Conservation (phyloP, 2,888 invertebrate genomes). For the Hemithea aestivaria region DNA sequence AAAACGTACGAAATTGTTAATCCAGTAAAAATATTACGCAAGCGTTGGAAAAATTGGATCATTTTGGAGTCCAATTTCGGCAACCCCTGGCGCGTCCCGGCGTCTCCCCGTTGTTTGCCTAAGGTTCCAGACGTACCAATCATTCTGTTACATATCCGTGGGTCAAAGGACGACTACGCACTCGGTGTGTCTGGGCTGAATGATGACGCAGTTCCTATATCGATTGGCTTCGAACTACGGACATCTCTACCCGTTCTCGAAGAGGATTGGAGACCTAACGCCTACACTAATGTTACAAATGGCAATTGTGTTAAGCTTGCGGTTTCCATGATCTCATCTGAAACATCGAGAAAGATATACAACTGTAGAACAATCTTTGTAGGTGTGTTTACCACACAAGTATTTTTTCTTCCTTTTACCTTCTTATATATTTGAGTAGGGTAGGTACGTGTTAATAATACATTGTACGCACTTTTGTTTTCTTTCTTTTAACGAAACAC, state of each 20-base stretch:
- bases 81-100: not conserved
- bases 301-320: slow-evolving; percentile 1
- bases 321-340: no score
- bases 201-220: slow-evolving; percentile 60
- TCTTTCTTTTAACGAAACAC: slow-evolving; percentile 5
- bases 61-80: slow-evolving; percentile 12
- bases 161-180: slow-evolving; percentile 60
- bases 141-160: slow-evolving; percentile 28
- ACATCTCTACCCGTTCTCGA: slow-evolving; percentile 3
- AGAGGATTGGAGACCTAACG: slow-evolving; percentile 6
- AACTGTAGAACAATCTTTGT: no score
- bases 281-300: slow-evolving; percentile 14
- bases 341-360: no score
- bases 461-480: slow-evolving; percentile 2
- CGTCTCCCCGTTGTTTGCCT: slow-evolving; percentile 17
- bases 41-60: slow-evolving; percentile 8
- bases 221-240: slow-evolving; percentile 38
- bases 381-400: no score
- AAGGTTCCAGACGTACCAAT: slow-evolving; percentile 32
- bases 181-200: slow-evolving; percentile 29
- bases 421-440: no score
- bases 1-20: no score
- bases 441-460: no score
- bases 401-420: no score
- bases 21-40: slow-evolving; percentile 4